Evolutionary conservation across 2,113 vertebrate species (phyloP).

Genomic region (Pungitius pungitius): DNA sequence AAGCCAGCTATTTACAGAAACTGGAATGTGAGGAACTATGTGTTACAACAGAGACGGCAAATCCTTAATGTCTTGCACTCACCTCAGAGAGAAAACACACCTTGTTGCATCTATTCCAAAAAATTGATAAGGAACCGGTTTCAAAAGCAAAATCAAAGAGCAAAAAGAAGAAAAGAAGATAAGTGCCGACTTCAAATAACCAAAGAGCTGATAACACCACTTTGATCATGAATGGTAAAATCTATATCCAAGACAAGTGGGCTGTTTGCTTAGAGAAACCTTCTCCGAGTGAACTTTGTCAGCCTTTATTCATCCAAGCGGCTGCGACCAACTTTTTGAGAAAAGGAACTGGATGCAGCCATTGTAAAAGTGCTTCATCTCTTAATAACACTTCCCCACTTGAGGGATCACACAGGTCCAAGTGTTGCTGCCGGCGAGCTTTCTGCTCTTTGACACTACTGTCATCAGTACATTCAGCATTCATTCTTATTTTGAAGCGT

Average conservation of each 20-base stretch:
- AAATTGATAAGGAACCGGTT: neutral
- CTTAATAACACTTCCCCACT: constrained; percentile 39
- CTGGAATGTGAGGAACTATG: constrained; percentile 74
- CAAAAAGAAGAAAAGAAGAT: constrained; percentile 21
- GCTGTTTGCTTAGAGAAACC: constrained; percentile 23
- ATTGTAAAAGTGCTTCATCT: constrained; percentile 44
- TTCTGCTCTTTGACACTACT: constrained; percentile 47
- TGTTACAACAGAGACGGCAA: constrained; percentile 60
- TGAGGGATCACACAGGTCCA: constrained; percentile 53
- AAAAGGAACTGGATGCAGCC: constrained; percentile 30
- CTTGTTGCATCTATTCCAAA: neutral
- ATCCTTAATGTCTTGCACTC: constrained; percentile 26
- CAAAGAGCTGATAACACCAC: constrained; percentile 32
- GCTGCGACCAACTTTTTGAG: constrained; percentile 22
- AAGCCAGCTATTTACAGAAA: constrained; percentile 76
- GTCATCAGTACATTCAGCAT: constrained; percentile 30
- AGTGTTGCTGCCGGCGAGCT: constrained; percentile 54
- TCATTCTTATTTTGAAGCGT: neutral
- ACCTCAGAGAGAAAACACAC: constrained; percentile 38
- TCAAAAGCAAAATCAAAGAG: constrained; percentile 7
- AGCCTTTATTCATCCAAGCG: constrained; percentile 36
- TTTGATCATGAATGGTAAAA: constrained; percentile 38
- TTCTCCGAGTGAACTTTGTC: constrained; percentile 43
- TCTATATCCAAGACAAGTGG: constrained; percentile 43
- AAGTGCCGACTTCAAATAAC: neutral